phyloP scores from a whole-genome alignment of 1,140 invertebrate species.

The Halictus rubicundus region DNA sequence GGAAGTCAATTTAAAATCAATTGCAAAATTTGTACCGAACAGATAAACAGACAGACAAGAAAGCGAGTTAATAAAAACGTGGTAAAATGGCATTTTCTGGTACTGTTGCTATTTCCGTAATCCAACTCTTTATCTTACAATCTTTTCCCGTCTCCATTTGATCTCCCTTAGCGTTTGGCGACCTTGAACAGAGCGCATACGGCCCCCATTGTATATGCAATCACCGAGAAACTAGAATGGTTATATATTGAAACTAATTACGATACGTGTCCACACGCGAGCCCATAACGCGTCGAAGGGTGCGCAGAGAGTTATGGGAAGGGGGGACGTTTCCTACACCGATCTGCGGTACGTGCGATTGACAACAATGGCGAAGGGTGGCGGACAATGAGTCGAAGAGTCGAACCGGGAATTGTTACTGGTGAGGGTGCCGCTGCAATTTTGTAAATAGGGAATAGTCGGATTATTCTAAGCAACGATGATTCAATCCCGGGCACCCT shows the following conservation, averaged over 20 bases:
- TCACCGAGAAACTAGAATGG: background rate
- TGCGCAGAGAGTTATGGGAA: background rate
- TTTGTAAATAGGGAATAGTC: conserved; percentile 62
- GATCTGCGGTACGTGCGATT: conserved; percentile 19
- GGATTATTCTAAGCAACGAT: conserved; percentile 54
- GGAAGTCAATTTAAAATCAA: too few species aligned
- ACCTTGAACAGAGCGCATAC: conserved; percentile 38
- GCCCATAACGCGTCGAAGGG: conserved; percentile 52
- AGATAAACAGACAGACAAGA: too few species aligned
- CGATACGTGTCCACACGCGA: conserved; percentile 40
- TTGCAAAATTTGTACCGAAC: too few species aligned
- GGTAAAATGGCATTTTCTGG: too few species aligned
- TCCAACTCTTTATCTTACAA: background rate
- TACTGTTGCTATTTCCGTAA: background rate
- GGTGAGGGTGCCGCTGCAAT: conserved; percentile 36
- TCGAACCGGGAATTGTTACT: conserved; percentile 47
- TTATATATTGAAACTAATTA: conserved; percentile 57
- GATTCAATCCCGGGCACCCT: conserved; percentile 54
- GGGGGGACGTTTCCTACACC: conserved; percentile 44
- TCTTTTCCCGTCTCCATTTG: background rate
- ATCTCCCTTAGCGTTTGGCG: background rate
- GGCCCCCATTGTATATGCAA: background rate
- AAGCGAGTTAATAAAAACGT: too few species aligned
- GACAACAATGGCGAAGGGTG: conserved; percentile 49
- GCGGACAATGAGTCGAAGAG: conserved; percentile 39